Conservation (phyloP, 2,113 vertebrate species). For the Isurus oxyrinchus region DNA sequence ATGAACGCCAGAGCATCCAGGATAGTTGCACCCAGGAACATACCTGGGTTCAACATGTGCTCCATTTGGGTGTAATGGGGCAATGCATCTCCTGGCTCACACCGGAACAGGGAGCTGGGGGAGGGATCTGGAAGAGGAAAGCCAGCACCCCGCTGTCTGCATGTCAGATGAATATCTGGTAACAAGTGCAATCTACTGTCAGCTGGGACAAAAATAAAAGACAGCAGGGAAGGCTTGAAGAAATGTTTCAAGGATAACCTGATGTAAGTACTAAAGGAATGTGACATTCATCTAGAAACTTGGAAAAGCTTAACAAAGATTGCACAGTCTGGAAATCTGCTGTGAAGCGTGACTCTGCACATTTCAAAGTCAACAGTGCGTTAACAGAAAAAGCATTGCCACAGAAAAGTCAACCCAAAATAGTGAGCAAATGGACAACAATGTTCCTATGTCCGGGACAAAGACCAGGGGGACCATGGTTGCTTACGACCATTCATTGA, state of each 20-base stretch:
- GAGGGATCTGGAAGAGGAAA: not conserved
- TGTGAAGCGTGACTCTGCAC: not conserved
- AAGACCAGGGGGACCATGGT: no score
- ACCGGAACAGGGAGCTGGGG: not conserved
- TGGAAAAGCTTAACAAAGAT: slow-evolving; percentile 22
- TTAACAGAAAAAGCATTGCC: not conserved
- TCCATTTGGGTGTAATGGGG: not conserved
- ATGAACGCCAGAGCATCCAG: not conserved
- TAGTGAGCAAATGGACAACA: not conserved
- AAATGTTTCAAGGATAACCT: slow-evolving; percentile 4
- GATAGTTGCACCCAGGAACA: not conserved
- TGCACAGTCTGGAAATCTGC: not conserved
- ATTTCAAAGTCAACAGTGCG: slow-evolving; percentile 1
- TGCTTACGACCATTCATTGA: not conserved
- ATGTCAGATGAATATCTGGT: not conserved
- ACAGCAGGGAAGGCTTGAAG: not conserved
- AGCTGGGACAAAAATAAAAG: not conserved
- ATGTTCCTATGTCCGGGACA: not conserved
- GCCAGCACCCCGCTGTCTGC: not conserved
- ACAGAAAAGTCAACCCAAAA: slow-evolving; percentile 1
- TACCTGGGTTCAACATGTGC: not conserved
- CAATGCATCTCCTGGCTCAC: not conserved
- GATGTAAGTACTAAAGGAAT: slow-evolving; percentile 27
- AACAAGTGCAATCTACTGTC: not conserved
- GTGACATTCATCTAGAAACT: slow-evolving; percentile 5